Conservation (phyloP, 2,797 vertebrate genomes). For the Sparus aurata region DNA sequence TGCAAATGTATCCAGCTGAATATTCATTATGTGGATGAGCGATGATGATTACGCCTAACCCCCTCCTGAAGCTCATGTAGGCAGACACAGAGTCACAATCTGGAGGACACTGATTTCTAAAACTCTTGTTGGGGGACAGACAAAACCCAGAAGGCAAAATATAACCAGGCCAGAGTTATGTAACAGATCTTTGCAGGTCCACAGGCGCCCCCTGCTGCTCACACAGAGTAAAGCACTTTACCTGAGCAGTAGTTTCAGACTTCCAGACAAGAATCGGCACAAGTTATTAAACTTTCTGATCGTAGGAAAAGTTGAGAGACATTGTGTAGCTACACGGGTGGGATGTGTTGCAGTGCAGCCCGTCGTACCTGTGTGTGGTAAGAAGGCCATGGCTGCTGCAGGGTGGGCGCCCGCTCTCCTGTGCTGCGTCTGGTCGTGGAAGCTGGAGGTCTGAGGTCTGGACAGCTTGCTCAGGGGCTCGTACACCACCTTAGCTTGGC, state of each 20-base stretch:
- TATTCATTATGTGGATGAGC: conserved; percentile 23
- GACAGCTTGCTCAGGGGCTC: conserved; percentile 86
- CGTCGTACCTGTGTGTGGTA: conserved; percentile 81
- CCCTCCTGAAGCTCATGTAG: conserved; percentile 27
- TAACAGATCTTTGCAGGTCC: conserved; percentile 52
- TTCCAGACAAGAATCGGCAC: no score
- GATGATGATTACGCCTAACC: conserved; percentile 22
- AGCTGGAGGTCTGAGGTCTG: conserved; percentile 72
- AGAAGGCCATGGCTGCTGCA: conserved; percentile 80
- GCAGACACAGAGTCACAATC: conserved; percentile 41
- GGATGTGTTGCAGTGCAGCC: background rate
- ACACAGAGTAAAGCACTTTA: background rate
- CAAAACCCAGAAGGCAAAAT: conserved; percentile 56
- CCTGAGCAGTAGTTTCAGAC: background rate
- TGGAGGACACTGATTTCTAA: conserved; percentile 44
- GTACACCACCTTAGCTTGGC: conserved; percentile 76
- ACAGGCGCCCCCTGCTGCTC: conserved; percentile 71
- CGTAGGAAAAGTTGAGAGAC: no score
- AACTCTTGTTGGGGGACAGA: conserved; percentile 41
- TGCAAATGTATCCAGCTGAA: conserved; percentile 7
- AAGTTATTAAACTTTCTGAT: no score
- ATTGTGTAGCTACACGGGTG: background rate
- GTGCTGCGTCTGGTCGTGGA: conserved; percentile 80
- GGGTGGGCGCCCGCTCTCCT: conserved; percentile 73
- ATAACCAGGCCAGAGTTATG: conserved; percentile 57